Evolutionary conservation across 2,797 vertebrate genomes (phyloP).

Genomic region (Apogon hyalosoma): DNA sequence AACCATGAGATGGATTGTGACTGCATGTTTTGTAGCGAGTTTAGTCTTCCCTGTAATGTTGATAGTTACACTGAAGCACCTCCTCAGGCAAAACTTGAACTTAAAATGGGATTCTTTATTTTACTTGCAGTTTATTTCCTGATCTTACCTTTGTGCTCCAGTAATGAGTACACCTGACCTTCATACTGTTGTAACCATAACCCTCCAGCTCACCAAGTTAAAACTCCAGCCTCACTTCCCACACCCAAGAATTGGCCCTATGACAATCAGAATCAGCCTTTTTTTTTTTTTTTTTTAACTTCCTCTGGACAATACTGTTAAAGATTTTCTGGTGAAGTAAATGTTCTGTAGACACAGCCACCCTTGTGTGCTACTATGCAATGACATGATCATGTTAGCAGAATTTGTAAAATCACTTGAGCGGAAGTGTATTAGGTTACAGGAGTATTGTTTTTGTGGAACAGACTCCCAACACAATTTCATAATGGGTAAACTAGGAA

Average conservation of each 20-base stretch:
- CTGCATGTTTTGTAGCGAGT: not conserved
- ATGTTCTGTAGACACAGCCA: not conserved
- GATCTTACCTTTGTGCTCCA: not conserved
- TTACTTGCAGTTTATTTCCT: not conserved
- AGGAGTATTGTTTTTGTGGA: too few relatives aligned
- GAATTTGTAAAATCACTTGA: too few relatives aligned
- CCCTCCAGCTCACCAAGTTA: too few relatives aligned
- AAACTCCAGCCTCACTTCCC: too few relatives aligned
- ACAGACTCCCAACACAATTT: too few relatives aligned
- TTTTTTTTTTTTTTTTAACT: not conserved
- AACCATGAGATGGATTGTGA: not conserved
- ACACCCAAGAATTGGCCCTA: too few relatives aligned
- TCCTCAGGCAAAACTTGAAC: not conserved
- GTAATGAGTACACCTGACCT: too few relatives aligned
- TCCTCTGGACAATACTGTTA: not conserved
- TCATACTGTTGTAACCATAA: too few relatives aligned
- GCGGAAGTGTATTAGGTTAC: too few relatives aligned
- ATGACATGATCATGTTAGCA: not conserved
- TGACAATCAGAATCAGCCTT: too few relatives aligned
- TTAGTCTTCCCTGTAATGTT: not conserved
- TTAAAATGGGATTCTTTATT: too few relatives aligned
- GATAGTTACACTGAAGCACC: not conserved
- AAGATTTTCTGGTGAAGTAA: slow-evolving; percentile 1
- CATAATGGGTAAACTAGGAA: not conserved
- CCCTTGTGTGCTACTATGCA: slow-evolving; percentile 13